Evolutionary conservation across 2,113 vertebrate genomes (phyloP), one percentile per base, ranked within the genome.

Genomic region (Morone chrysops): DNA sequence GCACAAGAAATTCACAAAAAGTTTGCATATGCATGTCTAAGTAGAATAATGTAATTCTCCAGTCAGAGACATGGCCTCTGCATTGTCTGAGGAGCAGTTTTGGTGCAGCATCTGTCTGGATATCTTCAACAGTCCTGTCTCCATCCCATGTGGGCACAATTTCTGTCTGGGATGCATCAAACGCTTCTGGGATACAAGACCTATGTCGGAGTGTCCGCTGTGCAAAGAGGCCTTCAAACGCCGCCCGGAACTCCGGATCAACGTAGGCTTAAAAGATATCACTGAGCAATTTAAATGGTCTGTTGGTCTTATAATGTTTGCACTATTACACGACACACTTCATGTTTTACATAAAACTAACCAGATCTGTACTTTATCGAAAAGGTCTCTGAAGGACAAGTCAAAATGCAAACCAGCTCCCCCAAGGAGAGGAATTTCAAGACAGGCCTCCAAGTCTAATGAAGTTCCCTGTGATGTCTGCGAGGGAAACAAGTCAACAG

Each of bases 391-490:
- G 16, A 67, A 16, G 22, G 54, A 14, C n/a, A 67, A 65, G 14
- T 36, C 47, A 0, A 1, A 0, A 5, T 20, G 36, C 10, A 78
- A 75, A 7, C 41, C 53, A 5, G 1, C 6, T 2, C 79, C 80
- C 0, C 0, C 20, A 3, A 82, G 25, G 47, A 54, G 13, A 40
- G 5, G 0, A 0, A 0, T 31, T 4, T 4, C 8, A 4, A 72
- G 1, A n/a, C 57, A 20, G 0, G 0, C 0, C 1, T 78, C 47
- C 0, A n/a, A 5, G 8, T 13, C 71, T 5, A 94, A 95, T 51
- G 96, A 96, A 0, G 94, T 97, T 50, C 82, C 94, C 66, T 98
- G 97, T 0, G 96, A 97, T 80, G 90, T 95, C 54, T 98, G 97
- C 94, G 3, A 54, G 0, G 81, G 17, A 0, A 16, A 13, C 38